Percentiles rank a stretch among this genome's conserved stretches.
phyloP scores from a whole-genome alignment of 2,888 invertebrate genomes.

The Byasa hedistus region DNA sequence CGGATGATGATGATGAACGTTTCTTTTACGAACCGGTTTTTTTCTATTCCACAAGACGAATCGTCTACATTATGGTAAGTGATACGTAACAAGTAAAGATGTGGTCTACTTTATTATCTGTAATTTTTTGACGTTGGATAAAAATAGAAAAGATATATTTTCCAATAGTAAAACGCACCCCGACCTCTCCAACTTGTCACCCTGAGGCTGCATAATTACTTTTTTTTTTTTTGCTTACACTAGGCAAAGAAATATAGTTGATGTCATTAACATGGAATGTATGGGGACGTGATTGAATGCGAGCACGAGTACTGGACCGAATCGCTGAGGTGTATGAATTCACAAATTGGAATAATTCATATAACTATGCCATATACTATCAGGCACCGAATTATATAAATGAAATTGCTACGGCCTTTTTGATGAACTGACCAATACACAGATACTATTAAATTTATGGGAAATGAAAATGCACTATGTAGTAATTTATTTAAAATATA shows the following conservation, averaged over 20 bases:
- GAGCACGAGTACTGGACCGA: conserved; percentile 10
- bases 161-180: not conserved
- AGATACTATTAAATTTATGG: no score
- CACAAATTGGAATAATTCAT: conserved; percentile 14
- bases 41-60: no score
- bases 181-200: not conserved
- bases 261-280: conserved; percentile 22
- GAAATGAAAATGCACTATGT: no score
- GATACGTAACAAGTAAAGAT: no score
- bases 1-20: no score
- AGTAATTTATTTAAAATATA: no score
- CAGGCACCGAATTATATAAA: not conserved
- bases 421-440: not conserved
- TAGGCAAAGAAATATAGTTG: conserved; percentile 1
- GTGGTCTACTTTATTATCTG: no score
- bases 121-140: no score
- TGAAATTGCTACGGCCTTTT: not conserved
- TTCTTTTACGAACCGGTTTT: no score
- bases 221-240: conserved; percentile 12
- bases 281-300: conserved; percentile 26
- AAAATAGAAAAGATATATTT: no score
- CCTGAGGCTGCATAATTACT: not conserved
- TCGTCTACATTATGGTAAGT: no score
- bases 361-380: conserved; percentile 6
- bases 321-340: conserved; percentile 4